Conservation (phyloP, 2,888 invertebrate species). For the Idaea straminata region DNA sequence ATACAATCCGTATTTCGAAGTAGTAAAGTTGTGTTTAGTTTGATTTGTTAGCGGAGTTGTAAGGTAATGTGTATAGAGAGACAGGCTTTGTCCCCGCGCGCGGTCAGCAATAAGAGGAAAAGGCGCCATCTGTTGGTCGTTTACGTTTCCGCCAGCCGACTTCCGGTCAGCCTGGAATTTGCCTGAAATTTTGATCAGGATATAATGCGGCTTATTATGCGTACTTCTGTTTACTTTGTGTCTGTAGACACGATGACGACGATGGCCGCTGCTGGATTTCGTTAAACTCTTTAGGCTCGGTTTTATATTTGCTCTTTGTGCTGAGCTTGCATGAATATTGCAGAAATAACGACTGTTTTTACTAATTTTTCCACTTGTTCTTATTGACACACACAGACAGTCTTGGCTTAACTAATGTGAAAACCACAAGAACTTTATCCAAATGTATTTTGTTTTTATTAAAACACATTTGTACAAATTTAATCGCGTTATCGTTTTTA, state of each 20-base stretch:
- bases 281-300: not conserved
- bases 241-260: not conserved
- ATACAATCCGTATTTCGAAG: conserved; percentile 18
- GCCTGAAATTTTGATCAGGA: conserved; percentile 66
- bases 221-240: conserved; percentile 23
- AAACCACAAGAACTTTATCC: too few species aligned
- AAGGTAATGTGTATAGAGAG: conserved; percentile 47
- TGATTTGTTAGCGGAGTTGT: not conserved
- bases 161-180: conserved; percentile 49
- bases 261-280: not conserved
- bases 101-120: conserved; percentile 75
- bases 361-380: not conserved
- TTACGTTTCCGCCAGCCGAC: conserved; percentile 54
- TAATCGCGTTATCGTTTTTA: too few species aligned
- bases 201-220: conserved; percentile 64
- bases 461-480: too few species aligned
- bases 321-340: not conserved
- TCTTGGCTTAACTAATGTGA: too few species aligned
- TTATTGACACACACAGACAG: too few species aligned
- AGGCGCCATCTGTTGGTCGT: conserved; percentile 67
- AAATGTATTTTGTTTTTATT: too few species aligned
- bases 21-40: conserved; percentile 33
- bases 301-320: conserved; percentile 16
- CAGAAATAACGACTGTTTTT: not conserved
- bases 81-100: conserved; percentile 64